Conservation (phyloP, 2,113 vertebrate genomes). For the Chitala chitala region DNA sequence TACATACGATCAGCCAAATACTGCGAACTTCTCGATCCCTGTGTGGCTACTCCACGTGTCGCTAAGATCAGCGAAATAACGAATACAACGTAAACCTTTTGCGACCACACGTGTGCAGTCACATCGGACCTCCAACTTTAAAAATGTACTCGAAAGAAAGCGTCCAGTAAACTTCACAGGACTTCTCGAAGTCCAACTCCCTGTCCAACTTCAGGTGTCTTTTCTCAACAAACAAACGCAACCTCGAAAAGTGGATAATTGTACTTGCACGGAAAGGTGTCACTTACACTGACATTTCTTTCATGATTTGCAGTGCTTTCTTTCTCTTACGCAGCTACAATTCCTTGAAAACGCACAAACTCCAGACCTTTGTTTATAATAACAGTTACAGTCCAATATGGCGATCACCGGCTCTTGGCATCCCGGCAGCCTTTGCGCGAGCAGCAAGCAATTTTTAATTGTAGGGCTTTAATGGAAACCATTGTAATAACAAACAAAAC, state of each 20-base stretch:
- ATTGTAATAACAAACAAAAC: background rate
- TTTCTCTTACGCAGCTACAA: conserved; percentile 32
- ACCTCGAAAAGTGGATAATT: background rate
- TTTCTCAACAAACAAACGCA: background rate
- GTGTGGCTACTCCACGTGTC: too few relatives aligned
- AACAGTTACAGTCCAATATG: conserved; percentile 64
- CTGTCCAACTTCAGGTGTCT: background rate
- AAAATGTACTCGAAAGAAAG: too few relatives aligned
- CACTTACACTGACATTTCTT: conserved; percentile 84
- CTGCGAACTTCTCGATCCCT: too few relatives aligned
- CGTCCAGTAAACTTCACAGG: too few relatives aligned
- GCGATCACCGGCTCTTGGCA: conserved; percentile 36
- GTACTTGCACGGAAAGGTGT: background rate
- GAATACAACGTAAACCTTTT: too few relatives aligned
- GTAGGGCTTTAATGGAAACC: background rate
- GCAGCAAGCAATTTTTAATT: background rate
- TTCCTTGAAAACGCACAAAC: conserved; percentile 50
- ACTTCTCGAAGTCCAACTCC: too few relatives aligned
- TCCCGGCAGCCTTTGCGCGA: conserved; percentile 45
- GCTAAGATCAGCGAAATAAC: too few relatives aligned
- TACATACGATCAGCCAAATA: too few relatives aligned
- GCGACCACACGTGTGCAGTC: too few relatives aligned
- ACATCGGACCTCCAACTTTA: too few relatives aligned
- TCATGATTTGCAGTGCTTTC: conserved; percentile 65
- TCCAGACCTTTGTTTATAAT: conserved; percentile 75